A percentile compares a stretch with the other conserved stretches of the same genome.
Evolutionary conservation across 2,113 vertebrate genomes (phyloP).

Genomic region (Marcusenius ussheri): DNA sequence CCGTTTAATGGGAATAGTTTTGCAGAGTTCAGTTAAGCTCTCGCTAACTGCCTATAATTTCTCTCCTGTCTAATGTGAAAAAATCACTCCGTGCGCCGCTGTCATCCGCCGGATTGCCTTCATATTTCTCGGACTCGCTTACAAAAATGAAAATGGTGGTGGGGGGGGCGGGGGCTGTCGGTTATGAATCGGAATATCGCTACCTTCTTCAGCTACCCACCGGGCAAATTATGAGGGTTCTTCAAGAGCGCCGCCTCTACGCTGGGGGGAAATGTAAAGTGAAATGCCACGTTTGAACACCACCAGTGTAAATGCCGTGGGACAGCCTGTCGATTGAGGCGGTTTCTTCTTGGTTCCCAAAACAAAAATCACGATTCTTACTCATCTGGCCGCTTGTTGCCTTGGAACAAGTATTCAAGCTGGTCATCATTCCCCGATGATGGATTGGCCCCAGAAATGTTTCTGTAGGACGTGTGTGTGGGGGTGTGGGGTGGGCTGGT

Average conservation of each 20-base stretch:
- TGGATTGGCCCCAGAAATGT: background rate
- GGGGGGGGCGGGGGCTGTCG: conserved; percentile 16
- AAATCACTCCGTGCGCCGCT: background rate
- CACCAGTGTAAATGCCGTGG: background rate
- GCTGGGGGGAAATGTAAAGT: background rate
- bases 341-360: background rate
- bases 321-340: background rate
- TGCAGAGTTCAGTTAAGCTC: conserved; percentile 31
- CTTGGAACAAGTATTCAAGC: background rate
- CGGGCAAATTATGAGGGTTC: background rate
- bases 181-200: background rate
- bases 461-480: background rate
- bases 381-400: background rate
- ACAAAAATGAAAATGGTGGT: conserved; percentile 3
- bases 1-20: conserved; percentile 38
- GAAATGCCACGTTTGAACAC: background rate
- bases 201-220: conserved; percentile 7
- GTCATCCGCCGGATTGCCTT: conserved; percentile 1
- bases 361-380: background rate
- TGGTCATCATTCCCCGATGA: background rate
- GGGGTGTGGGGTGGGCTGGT: background rate
- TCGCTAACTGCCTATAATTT: conserved; percentile 36
- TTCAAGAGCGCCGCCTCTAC: background rate
- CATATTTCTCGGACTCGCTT: conserved; percentile 7
- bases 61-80: conserved; percentile 26